A percentile compares a stretch with the other conserved stretches of the same genome.
phyloP scores from a whole-genome alignment of 2,888 invertebrate species.

The Melanargia galathea region DNA sequence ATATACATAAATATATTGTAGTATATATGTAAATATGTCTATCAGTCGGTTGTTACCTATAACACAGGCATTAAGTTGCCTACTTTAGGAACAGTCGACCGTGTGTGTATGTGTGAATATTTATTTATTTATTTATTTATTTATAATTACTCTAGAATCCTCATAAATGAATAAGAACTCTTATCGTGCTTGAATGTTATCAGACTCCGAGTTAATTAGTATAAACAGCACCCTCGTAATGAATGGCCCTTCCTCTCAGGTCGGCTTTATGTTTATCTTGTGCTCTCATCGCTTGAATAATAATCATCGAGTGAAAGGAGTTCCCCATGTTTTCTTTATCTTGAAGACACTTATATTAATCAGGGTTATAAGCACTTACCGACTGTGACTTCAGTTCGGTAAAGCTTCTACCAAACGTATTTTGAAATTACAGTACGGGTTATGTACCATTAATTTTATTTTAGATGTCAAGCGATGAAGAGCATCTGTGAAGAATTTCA shows the following conservation, averaged over 20 bases:
- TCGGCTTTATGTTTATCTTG: slow-evolving; percentile 19
- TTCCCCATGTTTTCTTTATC: not conserved
- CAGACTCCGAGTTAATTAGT: slow-evolving; percentile 35
- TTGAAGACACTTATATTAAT: not conserved
- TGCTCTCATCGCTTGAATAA: slow-evolving; percentile 27
- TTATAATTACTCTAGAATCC: not conserved
- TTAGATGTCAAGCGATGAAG: no score
- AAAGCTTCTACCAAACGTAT: not conserved
- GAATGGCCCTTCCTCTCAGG: slow-evolving; percentile 29
- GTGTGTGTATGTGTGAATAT: no score
- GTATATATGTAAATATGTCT: no score
- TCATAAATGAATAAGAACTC: slow-evolving; percentile 18
- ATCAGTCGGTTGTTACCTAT: no score
- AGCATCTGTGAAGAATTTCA: no score
- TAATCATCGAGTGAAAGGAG: slow-evolving; percentile 13
- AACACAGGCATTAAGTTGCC: no score
- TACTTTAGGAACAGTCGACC: no score
- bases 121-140: no score
- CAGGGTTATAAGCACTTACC: not conserved
- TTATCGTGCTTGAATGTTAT: slow-evolving; percentile 20
- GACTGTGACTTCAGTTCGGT: not conserved
- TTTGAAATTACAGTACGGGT: no score
- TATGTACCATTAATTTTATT: no score
- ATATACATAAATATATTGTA: no score
- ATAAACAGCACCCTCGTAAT: slow-evolving; percentile 35